These are phyloP conservation scores for Parnassius apollo DNA, from an alignment of 2,888 invertebrate species.

Conservation along the genomic window DNA sequence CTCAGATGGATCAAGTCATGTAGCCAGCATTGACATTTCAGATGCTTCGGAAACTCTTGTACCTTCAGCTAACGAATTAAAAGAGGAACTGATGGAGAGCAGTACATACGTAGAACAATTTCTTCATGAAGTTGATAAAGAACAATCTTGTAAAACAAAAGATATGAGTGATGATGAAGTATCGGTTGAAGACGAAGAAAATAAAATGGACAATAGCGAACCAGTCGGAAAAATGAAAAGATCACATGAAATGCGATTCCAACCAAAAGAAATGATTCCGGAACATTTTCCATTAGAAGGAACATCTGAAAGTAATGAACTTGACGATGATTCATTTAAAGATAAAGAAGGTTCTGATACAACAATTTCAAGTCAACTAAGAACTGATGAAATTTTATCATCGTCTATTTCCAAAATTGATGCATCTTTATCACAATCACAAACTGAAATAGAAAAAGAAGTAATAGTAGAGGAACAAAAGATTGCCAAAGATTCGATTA, in stretches of 20 bases:
- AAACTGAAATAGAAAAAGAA: constrained; percentile 52
- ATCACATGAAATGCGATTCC: constrained; percentile 95
- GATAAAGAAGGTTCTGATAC: constrained; percentile 69
- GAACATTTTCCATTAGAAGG: constrained; percentile 71
- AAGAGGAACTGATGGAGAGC: constrained; percentile 86
- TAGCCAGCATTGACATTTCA: constrained; percentile 94
- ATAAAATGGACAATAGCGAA: constrained; percentile 71
- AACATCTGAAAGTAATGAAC: constrained; percentile 65
- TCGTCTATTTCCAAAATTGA: constrained; percentile 73
- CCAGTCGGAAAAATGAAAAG: constrained; percentile 90
- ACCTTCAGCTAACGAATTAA: constrained; percentile 92
- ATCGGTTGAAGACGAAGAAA: constrained; percentile 81
- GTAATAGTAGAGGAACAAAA: constrained; percentile 46
- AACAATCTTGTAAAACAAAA: constrained; percentile 57
- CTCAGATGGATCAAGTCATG: constrained; percentile 93
- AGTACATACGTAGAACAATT: constrained; percentile 81
- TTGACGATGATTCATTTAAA: constrained; percentile 67
- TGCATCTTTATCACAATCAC: constrained; percentile 59
- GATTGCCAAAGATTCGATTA: constrained; percentile 41
- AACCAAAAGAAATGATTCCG: constrained; percentile 81
- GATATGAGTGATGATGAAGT: constrained; percentile 76
- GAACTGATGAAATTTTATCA: constrained; percentile 67
- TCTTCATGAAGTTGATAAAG: constrained; percentile 66
- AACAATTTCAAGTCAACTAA: constrained; percentile 72
- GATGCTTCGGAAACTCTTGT: constrained; percentile 96